Evolutionary conservation across 2,888 invertebrate genomes (phyloP).

Genomic region (Lobophora halterata): DNA sequence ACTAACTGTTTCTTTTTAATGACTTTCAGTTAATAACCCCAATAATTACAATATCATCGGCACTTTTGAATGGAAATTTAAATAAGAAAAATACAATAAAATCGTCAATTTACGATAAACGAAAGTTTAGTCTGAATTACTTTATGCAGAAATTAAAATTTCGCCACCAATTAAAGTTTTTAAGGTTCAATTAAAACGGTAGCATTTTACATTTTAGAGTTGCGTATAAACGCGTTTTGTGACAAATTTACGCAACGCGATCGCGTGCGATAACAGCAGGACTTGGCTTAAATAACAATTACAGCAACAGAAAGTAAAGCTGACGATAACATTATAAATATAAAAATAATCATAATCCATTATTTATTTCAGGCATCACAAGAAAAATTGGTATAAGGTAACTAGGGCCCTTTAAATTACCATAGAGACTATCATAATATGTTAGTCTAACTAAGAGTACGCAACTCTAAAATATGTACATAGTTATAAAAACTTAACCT

Average conservation of each 20-base stretch:
- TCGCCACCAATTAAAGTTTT: slow-evolving; percentile 49
- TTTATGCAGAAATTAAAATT: slow-evolving; percentile 38
- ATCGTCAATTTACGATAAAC: slow-evolving; percentile 50
- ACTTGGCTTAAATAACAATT: slow-evolving; percentile 6
- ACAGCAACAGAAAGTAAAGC: neutral
- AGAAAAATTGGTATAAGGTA: too few relatives aligned
- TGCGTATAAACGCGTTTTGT: slow-evolving; percentile 37
- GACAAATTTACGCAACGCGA: slow-evolving; percentile 19
- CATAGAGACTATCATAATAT: too few relatives aligned
- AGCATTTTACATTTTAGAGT: slow-evolving; percentile 52
- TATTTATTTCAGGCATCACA: too few relatives aligned
- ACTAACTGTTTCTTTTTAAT: slow-evolving; percentile 30
- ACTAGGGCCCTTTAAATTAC: too few relatives aligned
- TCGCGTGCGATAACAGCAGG: slow-evolving; percentile 13
- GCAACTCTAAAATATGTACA: too few relatives aligned
- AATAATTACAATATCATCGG: slow-evolving; percentile 42
- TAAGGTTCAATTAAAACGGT: slow-evolving; percentile 64
- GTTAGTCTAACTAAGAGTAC: too few relatives aligned
- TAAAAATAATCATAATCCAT: too few relatives aligned
- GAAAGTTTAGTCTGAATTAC: slow-evolving; percentile 54
- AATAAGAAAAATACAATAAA: slow-evolving; percentile 45
- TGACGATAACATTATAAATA: too few relatives aligned
- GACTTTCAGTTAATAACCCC: slow-evolving; percentile 25
- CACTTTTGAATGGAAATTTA: slow-evolving; percentile 32
- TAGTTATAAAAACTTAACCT: too few relatives aligned